phyloP scores from a whole-genome alignment of 2,888 invertebrate species.

The Hymenopus coronatus region DNA sequence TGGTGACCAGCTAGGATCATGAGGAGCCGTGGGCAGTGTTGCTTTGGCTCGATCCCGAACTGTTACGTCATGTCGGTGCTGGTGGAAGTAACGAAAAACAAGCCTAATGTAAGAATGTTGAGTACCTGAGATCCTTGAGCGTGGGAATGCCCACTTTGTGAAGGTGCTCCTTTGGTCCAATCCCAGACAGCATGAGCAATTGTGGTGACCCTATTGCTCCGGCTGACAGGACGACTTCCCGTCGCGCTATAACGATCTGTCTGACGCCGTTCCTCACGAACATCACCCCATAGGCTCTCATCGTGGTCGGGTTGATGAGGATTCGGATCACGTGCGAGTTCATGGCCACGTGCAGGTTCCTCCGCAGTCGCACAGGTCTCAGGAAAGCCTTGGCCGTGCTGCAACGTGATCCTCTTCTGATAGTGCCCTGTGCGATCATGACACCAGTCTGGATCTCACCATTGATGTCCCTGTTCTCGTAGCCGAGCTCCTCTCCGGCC shows the following conservation, averaged over 20 bases:
- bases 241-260: constrained; percentile 68
- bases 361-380: constrained; percentile 69
- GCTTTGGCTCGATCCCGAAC: too few species aligned
- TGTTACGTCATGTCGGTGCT: too few species aligned
- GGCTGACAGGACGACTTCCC: constrained; percentile 82
- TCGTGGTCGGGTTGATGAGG: constrained; percentile 69
- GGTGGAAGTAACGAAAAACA: too few species aligned
- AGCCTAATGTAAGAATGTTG: too few species aligned
- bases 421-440: constrained; percentile 79
- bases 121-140: constrained; percentile 59
- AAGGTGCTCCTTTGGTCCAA: constrained; percentile 71
- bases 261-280: constrained; percentile 71
- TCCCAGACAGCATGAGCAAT: constrained; percentile 85
- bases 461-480: constrained; percentile 79
- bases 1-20: too few species aligned
- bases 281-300: constrained; percentile 77
- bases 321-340: constrained; percentile 75
- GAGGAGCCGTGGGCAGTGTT: too few species aligned
- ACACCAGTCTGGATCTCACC: constrained; percentile 76
- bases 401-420: constrained; percentile 74
- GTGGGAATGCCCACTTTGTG: constrained; percentile 68
- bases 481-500: constrained; percentile 78
- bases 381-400: constrained; percentile 87
- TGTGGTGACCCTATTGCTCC: constrained; percentile 92
- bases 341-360: constrained; percentile 77